phyloP scores from a whole-genome alignment of 2,888 invertebrate species.

The Tetramorium bicarinatum region DNA sequence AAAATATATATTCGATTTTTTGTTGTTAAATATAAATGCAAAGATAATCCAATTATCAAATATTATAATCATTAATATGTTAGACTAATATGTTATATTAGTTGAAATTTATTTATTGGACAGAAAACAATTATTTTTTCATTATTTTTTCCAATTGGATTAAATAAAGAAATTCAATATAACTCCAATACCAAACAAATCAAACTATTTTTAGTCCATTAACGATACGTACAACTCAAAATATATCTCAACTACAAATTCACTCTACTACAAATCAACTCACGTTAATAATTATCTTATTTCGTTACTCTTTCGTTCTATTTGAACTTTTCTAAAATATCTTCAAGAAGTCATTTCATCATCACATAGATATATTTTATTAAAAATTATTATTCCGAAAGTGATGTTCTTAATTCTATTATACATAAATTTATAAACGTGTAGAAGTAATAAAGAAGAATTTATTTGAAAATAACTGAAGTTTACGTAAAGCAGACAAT shows the following conservation, averaged over 20 bases:
- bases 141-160: not conserved
- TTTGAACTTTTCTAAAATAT: not conserved
- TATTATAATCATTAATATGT: not conserved
- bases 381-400: not conserved
- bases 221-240: constrained; percentile 3
- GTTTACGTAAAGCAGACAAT: not conserved
- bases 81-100: not conserved
- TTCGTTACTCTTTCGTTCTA: not conserved
- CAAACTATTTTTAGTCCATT: constrained; percentile 3
- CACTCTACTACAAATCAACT: too few relatives aligned
- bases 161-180: not conserved
- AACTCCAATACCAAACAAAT: not conserved
- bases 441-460: not conserved
- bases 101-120: not conserved
- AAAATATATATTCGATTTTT: not conserved
- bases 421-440: not conserved
- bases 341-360: not conserved
- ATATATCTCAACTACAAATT: not conserved
- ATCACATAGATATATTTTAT: not conserved
- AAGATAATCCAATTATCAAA: not conserved
- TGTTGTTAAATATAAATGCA: not conserved
- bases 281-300: not conserved
- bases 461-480: not conserved
- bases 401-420: not conserved
- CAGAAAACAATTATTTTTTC: not conserved